phyloP scores from a whole-genome alignment of 2,113 vertebrate genomes.

The Zapus hudsonius region DNA sequence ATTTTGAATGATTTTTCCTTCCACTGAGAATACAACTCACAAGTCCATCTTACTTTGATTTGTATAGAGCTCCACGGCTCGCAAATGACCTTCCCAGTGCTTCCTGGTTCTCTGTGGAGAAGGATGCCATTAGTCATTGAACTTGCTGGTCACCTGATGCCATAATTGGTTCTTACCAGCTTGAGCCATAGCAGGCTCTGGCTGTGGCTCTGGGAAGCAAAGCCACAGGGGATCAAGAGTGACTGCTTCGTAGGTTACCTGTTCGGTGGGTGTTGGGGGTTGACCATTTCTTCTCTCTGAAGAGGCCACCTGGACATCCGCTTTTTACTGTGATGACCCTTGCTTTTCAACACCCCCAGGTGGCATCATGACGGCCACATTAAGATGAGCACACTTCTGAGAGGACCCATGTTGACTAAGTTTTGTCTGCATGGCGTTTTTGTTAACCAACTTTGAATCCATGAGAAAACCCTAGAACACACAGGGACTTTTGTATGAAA shows the following conservation, averaged over 20 bases:
- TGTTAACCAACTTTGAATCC: background rate
- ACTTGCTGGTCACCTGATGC: background rate
- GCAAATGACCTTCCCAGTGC: accelerated
- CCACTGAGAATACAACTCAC: background rate
- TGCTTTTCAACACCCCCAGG: background rate
- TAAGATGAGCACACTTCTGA: background rate
- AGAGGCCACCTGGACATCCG: background rate
- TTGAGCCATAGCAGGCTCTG: background rate
- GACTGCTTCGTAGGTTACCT: background rate
- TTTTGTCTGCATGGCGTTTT: background rate
- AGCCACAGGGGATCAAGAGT: background rate
- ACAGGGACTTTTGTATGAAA: background rate
- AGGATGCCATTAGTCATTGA: background rate
- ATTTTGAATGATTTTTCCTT: background rate
- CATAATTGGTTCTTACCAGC: background rate
- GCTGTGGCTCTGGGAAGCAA: slow-evolving; percentile 49
- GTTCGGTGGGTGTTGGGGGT: accelerated
- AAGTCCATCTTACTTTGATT: background rate
- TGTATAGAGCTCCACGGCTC: background rate
- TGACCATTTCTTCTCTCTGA: background rate
- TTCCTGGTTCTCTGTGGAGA: background rate
- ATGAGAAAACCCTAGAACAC: background rate
- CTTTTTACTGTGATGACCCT: slow-evolving; percentile 19
- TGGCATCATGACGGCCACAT: background rate
- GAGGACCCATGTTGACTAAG: background rate